Conservation (phyloP, 1,140 invertebrate genomes). For the Drosophila burlai region DNA sequence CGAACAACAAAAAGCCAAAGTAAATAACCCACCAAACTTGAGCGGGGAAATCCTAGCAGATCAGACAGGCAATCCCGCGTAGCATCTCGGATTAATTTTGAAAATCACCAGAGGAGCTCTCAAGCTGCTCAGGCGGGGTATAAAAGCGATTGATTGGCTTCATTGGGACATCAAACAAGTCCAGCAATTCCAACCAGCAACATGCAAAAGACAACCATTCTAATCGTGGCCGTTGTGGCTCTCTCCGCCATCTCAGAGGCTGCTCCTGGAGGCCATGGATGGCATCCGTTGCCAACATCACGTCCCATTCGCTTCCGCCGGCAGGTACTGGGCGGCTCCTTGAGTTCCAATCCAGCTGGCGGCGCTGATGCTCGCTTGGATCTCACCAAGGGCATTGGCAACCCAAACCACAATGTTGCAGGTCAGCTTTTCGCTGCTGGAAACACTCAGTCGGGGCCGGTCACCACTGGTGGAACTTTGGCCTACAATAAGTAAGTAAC, state of each 20-base stretch:
- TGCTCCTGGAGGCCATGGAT: conserved; percentile 46
- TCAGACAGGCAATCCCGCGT: conserved; percentile 33
- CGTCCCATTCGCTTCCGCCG: conserved; percentile 61
- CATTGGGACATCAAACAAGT: conserved; percentile 36
- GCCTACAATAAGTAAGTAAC: conserved; percentile 77
- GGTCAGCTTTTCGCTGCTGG: conserved; percentile 73
- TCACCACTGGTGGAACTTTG: conserved; percentile 69
- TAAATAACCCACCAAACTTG: conserved; percentile 32
- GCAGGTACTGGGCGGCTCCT: conserved; percentile 66
- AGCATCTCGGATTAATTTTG: conserved; percentile 24
- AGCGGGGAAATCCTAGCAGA: conserved; percentile 52
- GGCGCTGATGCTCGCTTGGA: conserved; percentile 63
- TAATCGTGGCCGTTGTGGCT: conserved; percentile 56
- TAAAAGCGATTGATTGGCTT: conserved; percentile 27
- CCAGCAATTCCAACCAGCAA: conserved; percentile 20
- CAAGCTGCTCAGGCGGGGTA: conserved; percentile 16
- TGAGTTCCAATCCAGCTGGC: conserved; percentile 68
- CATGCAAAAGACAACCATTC: conserved; percentile 60
- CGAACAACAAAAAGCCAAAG: conserved; percentile 7
- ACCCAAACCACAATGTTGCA: conserved; percentile 69
- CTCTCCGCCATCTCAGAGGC: conserved; percentile 56
- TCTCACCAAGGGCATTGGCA: conserved; percentile 67
- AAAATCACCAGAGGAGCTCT: conserved; percentile 52
- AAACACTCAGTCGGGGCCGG: conserved; percentile 64
- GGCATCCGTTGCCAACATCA: conserved; percentile 27